Evolutionary conservation across 2,113 vertebrate genomes (phyloP), one percentile per base, ranked within the genome.

Genomic region (Vidua macroura): DNA sequence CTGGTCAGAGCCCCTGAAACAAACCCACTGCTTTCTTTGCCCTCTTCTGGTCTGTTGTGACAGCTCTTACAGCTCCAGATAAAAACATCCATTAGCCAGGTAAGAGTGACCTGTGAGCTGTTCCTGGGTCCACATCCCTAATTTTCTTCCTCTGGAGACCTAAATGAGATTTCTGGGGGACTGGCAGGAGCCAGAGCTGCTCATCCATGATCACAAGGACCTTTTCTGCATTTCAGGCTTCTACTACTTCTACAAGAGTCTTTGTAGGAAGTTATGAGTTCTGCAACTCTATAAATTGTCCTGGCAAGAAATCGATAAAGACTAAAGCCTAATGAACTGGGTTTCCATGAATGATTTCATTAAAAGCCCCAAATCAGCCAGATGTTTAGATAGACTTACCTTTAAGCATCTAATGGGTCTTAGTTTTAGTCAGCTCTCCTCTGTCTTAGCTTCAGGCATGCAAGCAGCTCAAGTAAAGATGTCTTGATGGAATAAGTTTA

Each of bases 221-320:
- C 35, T 49, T 77, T 86, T 70, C 52, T 56, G 43, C 51, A 49
- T 96, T 77, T 73, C 56, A 76, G 4, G 5, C n/a, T 75, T 60
- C 82, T 81, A 10, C 73, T 81, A 33, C 33, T 72, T 58, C 69
- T 82, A 37, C 51, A 92, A 67, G n/a, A 81, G 62, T 60, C 30
- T 91, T 73, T 80, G 27, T 55, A 79, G 49, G 49, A 94, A 93
- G 49, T 30, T 73, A 56, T 76, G 86, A 48, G 33, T 48, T 92
- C 92, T 67, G 43, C 5, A 23, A 56, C 70, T 92, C 77, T 84
- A 74, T 95, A 90, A 93, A 90, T 94, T 93, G 43, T 76, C 56
- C 46, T 85, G 87, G 74, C 44, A 89, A 91, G 78, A 91, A 95
- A 97, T 97, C 94, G 92, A 92, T 96, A 37, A 66, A 67, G 21